Evolutionary conservation across 2,797 vertebrate species (phyloP).

Genomic region (Silurus lanzhouensis): DNA sequence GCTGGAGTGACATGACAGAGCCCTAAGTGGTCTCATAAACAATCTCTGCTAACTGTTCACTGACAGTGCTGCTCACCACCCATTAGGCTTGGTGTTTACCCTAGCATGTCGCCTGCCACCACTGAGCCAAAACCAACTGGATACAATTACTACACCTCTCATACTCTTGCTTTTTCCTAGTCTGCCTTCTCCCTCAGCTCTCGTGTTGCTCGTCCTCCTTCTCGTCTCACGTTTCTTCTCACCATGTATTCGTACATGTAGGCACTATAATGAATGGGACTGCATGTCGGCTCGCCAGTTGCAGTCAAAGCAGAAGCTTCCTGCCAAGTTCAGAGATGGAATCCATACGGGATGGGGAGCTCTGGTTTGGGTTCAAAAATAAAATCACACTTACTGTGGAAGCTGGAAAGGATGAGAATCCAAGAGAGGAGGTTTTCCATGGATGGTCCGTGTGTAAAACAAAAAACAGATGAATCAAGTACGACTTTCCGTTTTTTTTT

Average conservation of each 20-base stretch:
- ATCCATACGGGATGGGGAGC: constrained; percentile 33
- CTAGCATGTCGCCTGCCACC: constrained; percentile 59
- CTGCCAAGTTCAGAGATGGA: constrained; percentile 46
- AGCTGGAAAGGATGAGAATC: constrained; percentile 23
- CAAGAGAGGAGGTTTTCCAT: constrained; percentile 20
- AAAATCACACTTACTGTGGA: constrained; percentile 51
- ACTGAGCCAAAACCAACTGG: constrained; percentile 56
- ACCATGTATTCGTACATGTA: neutral
- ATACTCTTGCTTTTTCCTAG: constrained; percentile 38
- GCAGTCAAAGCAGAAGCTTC: constrained; percentile 36
- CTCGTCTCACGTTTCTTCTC: neutral
- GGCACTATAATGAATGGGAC: constrained; percentile 17
- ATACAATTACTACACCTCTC: constrained; percentile 59
- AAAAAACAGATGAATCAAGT: constrained; percentile 34
- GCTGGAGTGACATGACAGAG: constrained; percentile 18
- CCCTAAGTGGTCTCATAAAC: constrained; percentile 33
- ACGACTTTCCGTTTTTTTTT: constrained; percentile 9
- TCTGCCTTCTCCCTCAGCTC: constrained; percentile 29
- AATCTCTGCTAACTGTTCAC: constrained; percentile 61
- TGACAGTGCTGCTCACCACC: constrained; percentile 62
- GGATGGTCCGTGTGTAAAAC: constrained; percentile 24
- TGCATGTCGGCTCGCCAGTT: constrained; percentile 27
- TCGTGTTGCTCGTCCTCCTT: neutral
- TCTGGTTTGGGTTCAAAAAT: constrained; percentile 43
- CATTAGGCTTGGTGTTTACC: constrained; percentile 63